phyloP scores from a whole-genome alignment of 2,113 vertebrate species.

The Galeopterus variegatus region DNA sequence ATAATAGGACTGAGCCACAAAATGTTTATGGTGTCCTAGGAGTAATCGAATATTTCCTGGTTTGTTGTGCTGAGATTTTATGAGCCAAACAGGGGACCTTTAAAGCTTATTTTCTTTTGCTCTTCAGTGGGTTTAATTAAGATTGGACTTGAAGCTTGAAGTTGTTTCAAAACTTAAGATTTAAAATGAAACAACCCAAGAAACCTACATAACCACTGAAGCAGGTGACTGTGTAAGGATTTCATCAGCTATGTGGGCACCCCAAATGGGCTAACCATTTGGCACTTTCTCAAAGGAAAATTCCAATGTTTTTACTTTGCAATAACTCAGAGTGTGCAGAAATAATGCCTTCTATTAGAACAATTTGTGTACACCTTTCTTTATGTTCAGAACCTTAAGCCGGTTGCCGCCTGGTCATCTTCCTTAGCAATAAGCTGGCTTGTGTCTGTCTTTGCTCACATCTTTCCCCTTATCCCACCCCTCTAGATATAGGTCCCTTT shows the following conservation, averaged over 20 bases:
- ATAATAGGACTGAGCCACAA: background rate
- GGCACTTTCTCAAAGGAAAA: background rate
- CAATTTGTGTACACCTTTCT: background rate
- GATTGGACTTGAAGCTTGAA: slow-evolving; percentile 54
- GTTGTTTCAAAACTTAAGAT: slow-evolving; percentile 53
- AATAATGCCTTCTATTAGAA: background rate
- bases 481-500: background rate
- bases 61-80: slow-evolving; percentile 65
- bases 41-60: slow-evolving; percentile 75
- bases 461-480: rapidly evolving
- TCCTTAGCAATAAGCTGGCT: background rate
- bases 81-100: slow-evolving; percentile 56
- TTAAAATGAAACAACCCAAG: slow-evolving; percentile 55
- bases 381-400: rapidly evolving
- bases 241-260: rapidly evolving
- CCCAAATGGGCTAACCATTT: background rate
- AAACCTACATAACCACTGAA: background rate
- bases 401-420: background rate
- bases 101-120: slow-evolving; percentile 69
- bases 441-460: background rate
- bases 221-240: background rate
- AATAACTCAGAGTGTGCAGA: background rate
- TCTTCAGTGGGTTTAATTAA: slow-evolving; percentile 78
- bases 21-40: slow-evolving; percentile 11
- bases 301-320: background rate